phyloP scores from a whole-genome alignment of 1,140 invertebrate genomes.

The Oscheius sp. region DNA sequence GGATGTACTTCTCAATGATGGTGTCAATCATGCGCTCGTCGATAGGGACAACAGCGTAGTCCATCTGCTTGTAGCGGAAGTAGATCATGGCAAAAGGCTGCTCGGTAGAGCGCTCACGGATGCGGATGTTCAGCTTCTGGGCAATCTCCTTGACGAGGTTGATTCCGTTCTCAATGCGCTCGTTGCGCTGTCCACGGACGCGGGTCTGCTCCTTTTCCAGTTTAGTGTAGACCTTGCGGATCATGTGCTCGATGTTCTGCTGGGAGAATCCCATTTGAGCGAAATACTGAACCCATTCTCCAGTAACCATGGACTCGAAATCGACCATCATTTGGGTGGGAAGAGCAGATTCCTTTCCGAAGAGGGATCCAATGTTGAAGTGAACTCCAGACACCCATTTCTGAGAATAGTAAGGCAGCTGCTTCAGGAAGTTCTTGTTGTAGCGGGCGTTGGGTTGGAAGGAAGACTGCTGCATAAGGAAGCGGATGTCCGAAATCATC shows the following conservation, averaged over 20 bases:
- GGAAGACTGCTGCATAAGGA: constrained; percentile 1
- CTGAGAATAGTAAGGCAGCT: constrained; percentile 15
- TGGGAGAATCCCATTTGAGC: constrained; percentile 42
- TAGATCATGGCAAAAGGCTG: constrained; percentile 42
- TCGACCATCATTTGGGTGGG: constrained; percentile 36
- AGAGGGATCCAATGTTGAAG: constrained; percentile 32
- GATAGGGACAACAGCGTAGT: constrained; percentile 37
- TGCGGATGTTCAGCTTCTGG: constrained; percentile 39
- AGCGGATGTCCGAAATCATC: constrained; percentile 31
- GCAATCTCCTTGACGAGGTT: constrained; percentile 26
- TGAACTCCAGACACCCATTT: constrained; percentile 30
- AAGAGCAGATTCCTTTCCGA: constrained; percentile 40
- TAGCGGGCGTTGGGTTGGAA: neutral
- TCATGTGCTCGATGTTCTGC: constrained; percentile 41
- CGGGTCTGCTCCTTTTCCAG: constrained; percentile 21
- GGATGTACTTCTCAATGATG: constrained; percentile 18
- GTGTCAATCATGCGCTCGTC: constrained; percentile 29
- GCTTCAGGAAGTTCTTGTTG: constrained; percentile 20
- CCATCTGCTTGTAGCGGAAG: constrained; percentile 44
- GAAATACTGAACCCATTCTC: constrained; percentile 36
- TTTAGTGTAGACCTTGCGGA: constrained; percentile 23
- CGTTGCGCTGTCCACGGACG: constrained; percentile 19
- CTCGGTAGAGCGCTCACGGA: constrained; percentile 27
- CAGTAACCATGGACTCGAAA: constrained; percentile 33
- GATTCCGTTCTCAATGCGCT: constrained; percentile 18